Conservation (phyloP, 2,797 vertebrate species). For the Trachops cirrhosus region DNA sequence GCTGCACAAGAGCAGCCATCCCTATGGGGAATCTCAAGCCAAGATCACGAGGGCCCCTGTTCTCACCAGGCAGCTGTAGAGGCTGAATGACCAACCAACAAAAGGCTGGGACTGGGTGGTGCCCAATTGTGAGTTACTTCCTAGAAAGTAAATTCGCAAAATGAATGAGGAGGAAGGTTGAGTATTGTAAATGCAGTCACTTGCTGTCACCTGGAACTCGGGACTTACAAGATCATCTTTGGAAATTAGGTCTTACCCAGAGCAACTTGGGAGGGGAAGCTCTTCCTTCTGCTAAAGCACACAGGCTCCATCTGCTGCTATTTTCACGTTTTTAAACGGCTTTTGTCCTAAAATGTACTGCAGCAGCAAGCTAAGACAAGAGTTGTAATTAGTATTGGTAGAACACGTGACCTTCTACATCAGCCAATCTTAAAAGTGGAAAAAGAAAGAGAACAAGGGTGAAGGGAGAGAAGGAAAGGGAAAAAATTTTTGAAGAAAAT, state of each 20-base stretch:
- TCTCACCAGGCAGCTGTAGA: not conserved
- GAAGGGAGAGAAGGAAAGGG: not conserved
- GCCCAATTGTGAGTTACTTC: constrained; percentile 29
- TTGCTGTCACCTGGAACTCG: not conserved
- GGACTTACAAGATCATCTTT: constrained; percentile 35
- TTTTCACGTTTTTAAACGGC: constrained; percentile 45
- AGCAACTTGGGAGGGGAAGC: constrained; percentile 35
- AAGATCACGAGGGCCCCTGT: not conserved
- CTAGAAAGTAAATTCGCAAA: constrained; percentile 53
- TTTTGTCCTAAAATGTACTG: constrained; percentile 58
- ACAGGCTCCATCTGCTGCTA: constrained; percentile 30
- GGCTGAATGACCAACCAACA: not conserved
- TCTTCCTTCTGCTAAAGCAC: constrained; percentile 49
- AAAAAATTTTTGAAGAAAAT: not conserved
- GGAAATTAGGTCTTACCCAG: constrained; percentile 34
- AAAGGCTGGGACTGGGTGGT: not conserved
- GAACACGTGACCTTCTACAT: not conserved
- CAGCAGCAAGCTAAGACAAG: constrained; percentile 28
- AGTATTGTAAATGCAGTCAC: not conserved
- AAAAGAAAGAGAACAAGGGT: not conserved
- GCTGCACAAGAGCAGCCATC: not conserved
- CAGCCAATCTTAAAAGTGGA: constrained; percentile 27
- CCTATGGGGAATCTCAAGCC: not conserved
- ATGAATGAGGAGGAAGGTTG: not conserved
- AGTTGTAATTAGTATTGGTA: not conserved